Evolutionary conservation across 37 sponge, comb jelly and placozoan species (phyloP).

Genomic region (Bolinopsis microptera): DNA sequence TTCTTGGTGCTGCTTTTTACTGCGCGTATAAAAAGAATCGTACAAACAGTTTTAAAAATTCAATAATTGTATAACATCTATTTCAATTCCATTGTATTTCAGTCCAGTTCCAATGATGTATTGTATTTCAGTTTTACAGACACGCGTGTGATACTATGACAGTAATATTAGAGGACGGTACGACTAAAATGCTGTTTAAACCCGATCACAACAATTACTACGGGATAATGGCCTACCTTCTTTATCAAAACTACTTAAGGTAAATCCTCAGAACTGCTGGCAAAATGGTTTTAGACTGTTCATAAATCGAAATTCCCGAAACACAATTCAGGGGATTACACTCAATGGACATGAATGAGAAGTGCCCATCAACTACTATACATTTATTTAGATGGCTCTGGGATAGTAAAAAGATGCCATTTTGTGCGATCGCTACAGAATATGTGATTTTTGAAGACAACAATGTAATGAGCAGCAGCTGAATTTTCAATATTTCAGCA

Average conservation of each 20-base stretch:
- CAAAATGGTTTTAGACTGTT: no score
- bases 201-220: background rate
- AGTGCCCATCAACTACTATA: no score
- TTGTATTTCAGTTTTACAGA: background rate
- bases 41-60: no score
- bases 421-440: no score
- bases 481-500: background rate
- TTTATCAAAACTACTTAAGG: background rate
- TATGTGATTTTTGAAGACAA: no score
- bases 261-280: background rate
- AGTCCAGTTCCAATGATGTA: background rate
- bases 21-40: no score
- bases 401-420: no score
- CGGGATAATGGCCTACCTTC: constrained; percentile 12
- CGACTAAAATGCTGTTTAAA: background rate
- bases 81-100: no score
- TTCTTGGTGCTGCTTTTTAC: no score
- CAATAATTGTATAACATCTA: no score
- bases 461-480: no score
- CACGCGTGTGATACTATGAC: background rate
- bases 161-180: background rate
- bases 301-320: no score
- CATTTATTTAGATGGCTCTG: background rate
- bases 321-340: background rate
- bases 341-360: background rate